These are phyloP conservation scores for Damaliscus lunatus DNA, from an alignment of 2,113 vertebrate genomes.

Conservation along the genomic window DNA sequence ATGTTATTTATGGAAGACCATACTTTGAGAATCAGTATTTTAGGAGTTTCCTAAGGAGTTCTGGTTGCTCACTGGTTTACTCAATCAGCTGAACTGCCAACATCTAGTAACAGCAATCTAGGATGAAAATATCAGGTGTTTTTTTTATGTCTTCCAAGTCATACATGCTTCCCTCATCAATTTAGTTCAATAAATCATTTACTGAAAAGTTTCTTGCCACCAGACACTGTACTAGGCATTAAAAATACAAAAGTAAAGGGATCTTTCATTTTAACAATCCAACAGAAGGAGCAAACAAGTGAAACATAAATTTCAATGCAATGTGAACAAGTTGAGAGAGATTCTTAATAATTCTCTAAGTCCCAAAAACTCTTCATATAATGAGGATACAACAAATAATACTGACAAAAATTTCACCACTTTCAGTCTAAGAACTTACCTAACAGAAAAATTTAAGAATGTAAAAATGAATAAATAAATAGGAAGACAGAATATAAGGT, in stretches of 20 bases:
- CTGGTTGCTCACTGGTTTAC: background rate
- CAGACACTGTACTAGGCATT: background rate
- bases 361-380: background rate
- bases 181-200: background rate
- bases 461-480: background rate
- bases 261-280: background rate
- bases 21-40: background rate
- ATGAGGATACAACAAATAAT: background rate
- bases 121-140: background rate
- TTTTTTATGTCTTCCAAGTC: background rate
- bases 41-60: background rate
- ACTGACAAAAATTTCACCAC: background rate
- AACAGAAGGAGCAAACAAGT: background rate
- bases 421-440: background rate
- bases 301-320: background rate
- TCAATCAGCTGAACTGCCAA: background rate
- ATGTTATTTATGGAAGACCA: background rate
- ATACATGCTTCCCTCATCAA: background rate
- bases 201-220: background rate
- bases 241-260: background rate
- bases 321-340: background rate
- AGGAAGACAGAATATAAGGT: background rate
- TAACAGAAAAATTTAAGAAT: background rate
- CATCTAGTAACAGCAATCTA: background rate
- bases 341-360: background rate